These are phyloP conservation scores for Coenonympha glycerion DNA, from an alignment of 2,888 invertebrate genomes.

Conservation along the genomic window DNA sequence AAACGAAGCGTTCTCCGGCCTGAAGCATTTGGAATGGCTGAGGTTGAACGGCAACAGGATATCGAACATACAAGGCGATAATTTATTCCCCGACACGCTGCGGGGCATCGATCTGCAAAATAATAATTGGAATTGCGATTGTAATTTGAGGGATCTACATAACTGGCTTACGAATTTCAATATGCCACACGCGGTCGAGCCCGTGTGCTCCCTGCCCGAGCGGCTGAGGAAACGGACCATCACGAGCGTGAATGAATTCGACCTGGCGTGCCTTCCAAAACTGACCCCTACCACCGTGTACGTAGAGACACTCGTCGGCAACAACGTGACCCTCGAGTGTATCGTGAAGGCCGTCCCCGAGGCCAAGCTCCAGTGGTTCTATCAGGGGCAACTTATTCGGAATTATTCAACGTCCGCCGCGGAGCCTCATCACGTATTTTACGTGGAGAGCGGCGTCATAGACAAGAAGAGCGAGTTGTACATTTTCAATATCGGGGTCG, in stretches of 20 bases:
- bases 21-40: conserved; percentile 88
- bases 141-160: conserved; percentile 84
- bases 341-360: conserved; percentile 87
- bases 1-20: conserved; percentile 86
- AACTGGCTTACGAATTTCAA: conserved; percentile 85
- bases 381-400: conserved; percentile 86
- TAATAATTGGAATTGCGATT: conserved; percentile 94
- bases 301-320: conserved; percentile 85
- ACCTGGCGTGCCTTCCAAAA: conserved; percentile 88
- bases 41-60: conserved; percentile 88
- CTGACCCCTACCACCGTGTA: conserved; percentile 84
- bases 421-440: conserved; percentile 81
- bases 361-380: conserved; percentile 88
- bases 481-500: conserved; percentile 84
- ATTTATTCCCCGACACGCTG: conserved; percentile 84
- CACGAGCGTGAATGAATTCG: conserved; percentile 79
- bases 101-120: conserved; percentile 88
- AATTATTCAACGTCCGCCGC: conserved; percentile 82
- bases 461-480: conserved; percentile 87
- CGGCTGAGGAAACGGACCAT: conserved; percentile 81
- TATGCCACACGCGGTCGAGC: conserved; percentile 86
- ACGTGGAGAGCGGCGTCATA: conserved; percentile 81
- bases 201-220: conserved; percentile 83
- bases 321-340: conserved; percentile 87
- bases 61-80: conserved; percentile 80